phyloP scores from a whole-genome alignment of 2,113 vertebrate genomes.

The Gobio gobio region DNA sequence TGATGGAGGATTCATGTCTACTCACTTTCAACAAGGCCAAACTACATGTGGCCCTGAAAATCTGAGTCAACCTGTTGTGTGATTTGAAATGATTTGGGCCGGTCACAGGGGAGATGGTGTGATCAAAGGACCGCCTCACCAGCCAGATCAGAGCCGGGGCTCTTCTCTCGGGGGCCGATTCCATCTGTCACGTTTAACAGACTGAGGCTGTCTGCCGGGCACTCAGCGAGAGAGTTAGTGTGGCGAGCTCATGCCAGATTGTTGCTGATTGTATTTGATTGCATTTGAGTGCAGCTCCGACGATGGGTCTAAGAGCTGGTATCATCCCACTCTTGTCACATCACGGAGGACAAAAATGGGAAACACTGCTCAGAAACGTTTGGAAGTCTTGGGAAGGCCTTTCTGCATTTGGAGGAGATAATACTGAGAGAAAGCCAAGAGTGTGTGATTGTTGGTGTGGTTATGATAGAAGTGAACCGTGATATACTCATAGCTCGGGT shows the following conservation, averaged over 20 bases:
- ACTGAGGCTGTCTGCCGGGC: constrained; percentile 48
- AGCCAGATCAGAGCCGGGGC: constrained; percentile 24
- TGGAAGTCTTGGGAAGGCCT: neutral
- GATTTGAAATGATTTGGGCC: constrained; percentile 43
- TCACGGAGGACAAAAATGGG: constrained; percentile 39
- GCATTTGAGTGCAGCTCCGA: constrained; percentile 67
- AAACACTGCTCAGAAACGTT: constrained; percentile 3
- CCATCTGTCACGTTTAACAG: constrained; percentile 53
- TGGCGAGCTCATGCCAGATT: constrained; percentile 59
- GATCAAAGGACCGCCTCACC: constrained; percentile 23
- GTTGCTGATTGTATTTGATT: constrained; percentile 71
- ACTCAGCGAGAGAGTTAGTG: constrained; percentile 32
- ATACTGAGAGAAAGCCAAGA: neutral
- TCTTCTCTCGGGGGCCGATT: constrained; percentile 32
- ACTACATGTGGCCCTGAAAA: constrained; percentile 25
- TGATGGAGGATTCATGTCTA: neutral
- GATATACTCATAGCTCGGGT: constrained; percentile 39
- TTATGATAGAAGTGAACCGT: constrained; percentile 18
- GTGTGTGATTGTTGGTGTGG: constrained; percentile 24
- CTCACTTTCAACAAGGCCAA: constrained; percentile 27
- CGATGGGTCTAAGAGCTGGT: constrained; percentile 65
- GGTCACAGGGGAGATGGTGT: constrained; percentile 39
- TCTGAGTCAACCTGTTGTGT: constrained; percentile 46
- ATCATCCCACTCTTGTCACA: constrained; percentile 65
- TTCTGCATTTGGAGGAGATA: constrained; percentile 35